Evolutionary conservation across 2,888 invertebrate species (phyloP).

Genomic region (Halictus quadricinctus): DNA sequence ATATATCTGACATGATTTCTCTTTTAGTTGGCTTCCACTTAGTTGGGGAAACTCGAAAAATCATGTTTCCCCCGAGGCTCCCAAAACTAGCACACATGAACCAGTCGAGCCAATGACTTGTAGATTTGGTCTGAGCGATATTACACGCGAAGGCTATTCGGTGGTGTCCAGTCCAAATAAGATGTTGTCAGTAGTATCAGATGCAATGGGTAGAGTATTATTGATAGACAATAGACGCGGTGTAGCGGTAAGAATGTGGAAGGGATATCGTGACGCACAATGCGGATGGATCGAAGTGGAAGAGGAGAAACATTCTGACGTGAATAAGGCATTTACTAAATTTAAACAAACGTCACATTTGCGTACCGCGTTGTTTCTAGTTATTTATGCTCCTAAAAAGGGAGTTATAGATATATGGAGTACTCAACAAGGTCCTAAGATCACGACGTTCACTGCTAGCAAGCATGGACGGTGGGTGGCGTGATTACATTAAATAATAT

Average conservation of each 20-base stretch:
- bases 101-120: constrained; percentile 89
- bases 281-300: constrained; percentile 95
- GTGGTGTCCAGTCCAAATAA: constrained; percentile 92
- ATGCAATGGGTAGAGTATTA: constrained; percentile 93
- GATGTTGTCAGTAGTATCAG: constrained; percentile 91
- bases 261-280: constrained; percentile 98
- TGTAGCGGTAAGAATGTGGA: constrained; percentile 93
- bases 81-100: constrained; percentile 75
- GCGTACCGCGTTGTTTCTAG: constrained; percentile 90
- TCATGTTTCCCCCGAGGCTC: constrained; percentile 72
- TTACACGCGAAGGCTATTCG: constrained; percentile 88
- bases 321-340: constrained; percentile 58
- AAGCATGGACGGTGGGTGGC: constrained; percentile 87
- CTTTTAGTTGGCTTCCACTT: constrained; percentile 83
- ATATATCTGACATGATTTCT: not conserved
- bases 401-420: constrained; percentile 97
- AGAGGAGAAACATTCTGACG: constrained; percentile 84
- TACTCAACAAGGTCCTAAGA: constrained; percentile 93
- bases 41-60: constrained; percentile 82
- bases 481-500: not conserved
- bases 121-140: constrained; percentile 92
- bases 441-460: constrained; percentile 95
- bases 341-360: constrained; percentile 76
- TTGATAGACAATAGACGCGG: constrained; percentile 93
- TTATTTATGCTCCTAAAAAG: constrained; percentile 96